phyloP scores from a whole-genome alignment of 2,797 vertebrate species.

The Coracias cyanogaster region DNA sequence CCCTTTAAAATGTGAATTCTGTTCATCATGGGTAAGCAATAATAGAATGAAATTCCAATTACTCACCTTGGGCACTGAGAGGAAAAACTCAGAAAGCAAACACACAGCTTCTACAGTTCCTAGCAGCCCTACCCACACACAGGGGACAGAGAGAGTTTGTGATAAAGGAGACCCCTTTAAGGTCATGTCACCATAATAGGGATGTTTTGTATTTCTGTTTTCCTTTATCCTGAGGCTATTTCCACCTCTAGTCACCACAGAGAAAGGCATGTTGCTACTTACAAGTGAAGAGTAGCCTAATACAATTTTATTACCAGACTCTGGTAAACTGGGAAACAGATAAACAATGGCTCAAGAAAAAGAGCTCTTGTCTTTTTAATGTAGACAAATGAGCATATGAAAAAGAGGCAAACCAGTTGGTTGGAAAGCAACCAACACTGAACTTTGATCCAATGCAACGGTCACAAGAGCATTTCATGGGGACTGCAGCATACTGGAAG shows the following conservation, averaged over 20 bases:
- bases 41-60: conserved; percentile 4
- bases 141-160: not conserved
- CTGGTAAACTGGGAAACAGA: not conserved
- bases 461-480: not conserved
- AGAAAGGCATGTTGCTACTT: not conserved
- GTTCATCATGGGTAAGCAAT: not conserved
- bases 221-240: not conserved
- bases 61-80: not conserved
- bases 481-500: not conserved
- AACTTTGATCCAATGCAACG: not conserved
- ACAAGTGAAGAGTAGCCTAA: not conserved
- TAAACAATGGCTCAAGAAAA: not conserved
- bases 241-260: not conserved
- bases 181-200: not conserved
- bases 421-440: not conserved
- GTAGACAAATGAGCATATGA: not conserved
- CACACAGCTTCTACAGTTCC: not conserved
- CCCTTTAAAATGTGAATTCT: not conserved
- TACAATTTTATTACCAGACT: not conserved
- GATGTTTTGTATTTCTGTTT: not conserved
- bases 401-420: not conserved
- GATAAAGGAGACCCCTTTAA: not conserved
- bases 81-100: not conserved
- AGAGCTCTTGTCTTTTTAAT: not conserved
- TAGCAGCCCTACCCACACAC: not conserved